Percentiles rank a stretch among this genome's conserved stretches.
These are phyloP conservation scores for Petrolisthes manimaculis DNA, from an alignment of 2,888 invertebrate genomes.

Conservation along the genomic window DNA sequence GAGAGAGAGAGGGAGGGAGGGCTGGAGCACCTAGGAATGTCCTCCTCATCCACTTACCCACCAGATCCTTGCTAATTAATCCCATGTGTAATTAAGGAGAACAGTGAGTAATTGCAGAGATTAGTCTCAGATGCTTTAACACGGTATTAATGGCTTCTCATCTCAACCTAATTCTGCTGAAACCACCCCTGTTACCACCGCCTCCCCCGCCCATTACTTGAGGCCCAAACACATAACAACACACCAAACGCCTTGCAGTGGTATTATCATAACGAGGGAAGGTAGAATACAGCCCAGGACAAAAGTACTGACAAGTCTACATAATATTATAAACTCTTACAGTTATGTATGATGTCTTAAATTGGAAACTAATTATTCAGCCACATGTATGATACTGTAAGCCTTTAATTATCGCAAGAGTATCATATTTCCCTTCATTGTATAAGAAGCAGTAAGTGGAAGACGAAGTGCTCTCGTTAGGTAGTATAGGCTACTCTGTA, in stretches of 20 bases:
- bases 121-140: neutral
- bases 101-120: constrained; percentile 11
- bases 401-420: too few species aligned
- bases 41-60: constrained; percentile 9
- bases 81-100: constrained; percentile 14
- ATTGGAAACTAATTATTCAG: too few species aligned
- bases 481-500: too few species aligned
- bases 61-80: constrained; percentile 11
- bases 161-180: neutral
- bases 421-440: too few species aligned
- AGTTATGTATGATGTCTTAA: too few species aligned
- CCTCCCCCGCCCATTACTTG: neutral
- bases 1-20: neutral
- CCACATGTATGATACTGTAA: too few species aligned
- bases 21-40: neutral
- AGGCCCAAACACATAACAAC: neutral
- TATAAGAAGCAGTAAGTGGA: too few species aligned
- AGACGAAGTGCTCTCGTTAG: too few species aligned
- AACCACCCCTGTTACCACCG: neutral
- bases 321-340: too few species aligned
- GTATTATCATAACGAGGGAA: too few species aligned
- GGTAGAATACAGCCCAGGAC: too few species aligned
- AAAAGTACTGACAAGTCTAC: too few species aligned
- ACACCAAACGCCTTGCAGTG: neutral
- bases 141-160: neutral